Base-by-base conservation (phyloP, 2,797 vertebrate species). In the Melanotaenia parkinsoni region DNA sequence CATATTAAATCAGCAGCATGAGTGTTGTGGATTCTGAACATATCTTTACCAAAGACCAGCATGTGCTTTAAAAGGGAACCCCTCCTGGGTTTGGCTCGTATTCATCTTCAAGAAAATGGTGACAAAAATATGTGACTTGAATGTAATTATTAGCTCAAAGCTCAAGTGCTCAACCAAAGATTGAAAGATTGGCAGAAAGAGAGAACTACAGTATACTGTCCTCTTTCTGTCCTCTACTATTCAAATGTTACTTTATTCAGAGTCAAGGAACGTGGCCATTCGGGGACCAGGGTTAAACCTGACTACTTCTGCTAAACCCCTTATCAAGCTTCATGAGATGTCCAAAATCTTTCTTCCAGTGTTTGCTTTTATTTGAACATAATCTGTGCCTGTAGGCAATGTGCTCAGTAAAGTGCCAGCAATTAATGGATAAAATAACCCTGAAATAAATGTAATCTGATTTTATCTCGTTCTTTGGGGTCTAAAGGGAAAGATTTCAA, bases 401-500 rank as follows among this genome's bases (percentile, higher is more conserved):
- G 70, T 84, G 83, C 77, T 80, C 70, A 84, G 86, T 58, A 86
- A 89, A 89, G 80, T 86, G 77, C 61, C 79, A 74, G 70, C 74
- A 85, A 76, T 90, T 91, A 91, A 88, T 88, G 85, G 74, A 82
- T 89, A 87, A 90, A 87, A 89, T 86, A 91, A 80, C 74, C 80
- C 79, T 70, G 61, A 88, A 81, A 86, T 88, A 84, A 89, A 90
- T 87, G 77, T 67, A 83, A 89, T 90, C 81, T 76, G 84, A 91
- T 88, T 89, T 89, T 63, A 82, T 65, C 67, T 79, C 35, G 60
- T 66, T 72, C 61, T 37, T 60, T 45, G 33, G 79, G 68, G 57
- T 78, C 66, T 56, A 66, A 77, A 58, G 65, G 59, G 40, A 86
- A 84, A 79, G 51, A 47, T 63, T 80, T 32, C 40, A 33, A 65